Base-by-base conservation (phyloP, 2,113 vertebrate genomes). In the Alethe diademata region DNA sequence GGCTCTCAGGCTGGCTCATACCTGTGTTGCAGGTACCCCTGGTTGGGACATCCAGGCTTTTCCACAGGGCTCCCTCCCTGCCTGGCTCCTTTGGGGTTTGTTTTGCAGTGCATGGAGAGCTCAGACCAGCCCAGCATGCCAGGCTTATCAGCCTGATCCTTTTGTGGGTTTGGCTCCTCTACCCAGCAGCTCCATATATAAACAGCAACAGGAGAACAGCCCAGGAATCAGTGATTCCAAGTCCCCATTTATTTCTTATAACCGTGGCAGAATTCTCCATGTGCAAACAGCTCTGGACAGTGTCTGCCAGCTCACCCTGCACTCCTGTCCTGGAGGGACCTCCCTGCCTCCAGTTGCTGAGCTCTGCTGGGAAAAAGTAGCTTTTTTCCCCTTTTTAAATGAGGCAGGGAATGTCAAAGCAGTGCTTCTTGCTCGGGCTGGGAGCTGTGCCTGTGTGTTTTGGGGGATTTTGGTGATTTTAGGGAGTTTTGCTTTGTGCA, bases 111-210 rank as follows among this genome's bases (percentile, higher is more conserved):
- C 53, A 43, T 2, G 19, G 78, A 92, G 95, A 79, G 48, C 91
- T 78, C 5, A 0, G 88, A 48, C 60, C 95, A 73, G 78, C 93
- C 78, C 4, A 1, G 16, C 69, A 2, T 90, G 94, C 95, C 94
- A 50, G 78, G 22, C 92, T 96, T 97, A 96, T 94, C 95, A 74
- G 93, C 78, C 90, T 20, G 40, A 38, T 54, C 83, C 89, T 75
- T 66, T 56, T 42, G 78, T 74, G 88, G 94, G 29, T 66, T 86
- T 91, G 86, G 91, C 95, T 20, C 78, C 86, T 50, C 29, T 1
- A 8, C 8, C 86, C 70, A 67, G 75, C 93, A 51, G 36, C 93
- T 90, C 95, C 92, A 53, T 66, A 12, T 78, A 92, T 54, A 82
- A 96, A 66, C 90, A 78, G 93, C 8, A 79, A 19, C 54, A 19